These are phyloP conservation scores for Gobio occitaniae DNA, from an alignment of 2,797 vertebrate species.

Conservation along the genomic window DNA sequence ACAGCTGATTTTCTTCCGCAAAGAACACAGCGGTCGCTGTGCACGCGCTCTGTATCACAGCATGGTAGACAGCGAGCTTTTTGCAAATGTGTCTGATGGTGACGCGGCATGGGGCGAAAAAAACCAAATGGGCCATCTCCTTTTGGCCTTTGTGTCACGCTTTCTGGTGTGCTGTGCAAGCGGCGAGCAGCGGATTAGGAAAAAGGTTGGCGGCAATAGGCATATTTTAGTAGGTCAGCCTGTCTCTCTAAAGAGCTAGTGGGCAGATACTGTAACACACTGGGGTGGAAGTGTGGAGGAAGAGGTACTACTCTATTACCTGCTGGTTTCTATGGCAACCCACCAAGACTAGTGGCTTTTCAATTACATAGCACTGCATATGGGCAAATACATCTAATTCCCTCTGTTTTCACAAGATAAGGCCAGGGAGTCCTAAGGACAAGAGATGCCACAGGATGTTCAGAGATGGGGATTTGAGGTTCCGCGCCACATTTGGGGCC, in stretches of 20 bases:
- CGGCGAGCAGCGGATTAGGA: slow-evolving; percentile 19
- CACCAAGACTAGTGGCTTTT: slow-evolving; percentile 68
- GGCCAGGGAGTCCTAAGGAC: slow-evolving; percentile 34
- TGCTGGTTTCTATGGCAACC: slow-evolving; percentile 79
- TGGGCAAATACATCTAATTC: slow-evolving; percentile 66
- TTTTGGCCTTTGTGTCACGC: slow-evolving; percentile 47
- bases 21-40: neutral
- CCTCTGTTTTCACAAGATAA: slow-evolving; percentile 55
- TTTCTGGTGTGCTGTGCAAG: slow-evolving; percentile 27
- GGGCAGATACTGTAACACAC: slow-evolving; percentile 56
- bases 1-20: neutral
- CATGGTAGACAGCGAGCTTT: neutral
- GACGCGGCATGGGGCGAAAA: slow-evolving; percentile 23
- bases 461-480: slow-evolving; percentile 29
- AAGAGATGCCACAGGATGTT: slow-evolving; percentile 38
- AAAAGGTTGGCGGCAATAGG: slow-evolving; percentile 55
- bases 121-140: slow-evolving; percentile 24
- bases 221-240: slow-evolving; percentile 72
- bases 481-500: slow-evolving; percentile 9
- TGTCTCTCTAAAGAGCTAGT: slow-evolving; percentile 64
- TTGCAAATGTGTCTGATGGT: slow-evolving; percentile 9
- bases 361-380: slow-evolving; percentile 68
- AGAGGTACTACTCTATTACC: slow-evolving; percentile 77
- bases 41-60: neutral
- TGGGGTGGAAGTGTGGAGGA: slow-evolving; percentile 68